Evolutionary conservation across 2,888 invertebrate genomes (phyloP).

Genomic region (Drosophila helvetica): DNA sequence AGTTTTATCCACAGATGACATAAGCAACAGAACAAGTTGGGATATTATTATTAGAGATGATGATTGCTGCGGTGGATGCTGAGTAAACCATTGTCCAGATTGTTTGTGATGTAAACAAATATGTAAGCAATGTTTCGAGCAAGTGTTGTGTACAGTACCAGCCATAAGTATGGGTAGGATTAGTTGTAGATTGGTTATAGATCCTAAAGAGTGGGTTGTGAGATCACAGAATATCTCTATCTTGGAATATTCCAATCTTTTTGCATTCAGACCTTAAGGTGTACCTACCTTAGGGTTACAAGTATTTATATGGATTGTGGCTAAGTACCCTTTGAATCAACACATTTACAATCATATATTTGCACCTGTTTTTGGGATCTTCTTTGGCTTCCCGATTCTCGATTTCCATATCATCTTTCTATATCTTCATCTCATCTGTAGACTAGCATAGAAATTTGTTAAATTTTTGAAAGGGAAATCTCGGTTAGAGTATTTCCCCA

Average conservation of each 20-base stretch:
- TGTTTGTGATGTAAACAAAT: not conserved
- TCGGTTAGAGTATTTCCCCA: constrained; percentile 20
- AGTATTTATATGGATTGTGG: not conserved
- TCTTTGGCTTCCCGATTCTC: not conserved
- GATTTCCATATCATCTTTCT: not conserved
- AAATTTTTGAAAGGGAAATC: not conserved
- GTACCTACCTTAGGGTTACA: too few species aligned
- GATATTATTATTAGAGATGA: constrained; percentile 38
- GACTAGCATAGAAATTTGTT: not conserved
- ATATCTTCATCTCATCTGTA: not conserved
- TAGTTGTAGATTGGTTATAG: too few species aligned
- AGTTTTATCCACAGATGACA: constrained; percentile 23
- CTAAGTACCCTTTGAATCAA: not conserved
- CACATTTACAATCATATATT: not conserved
- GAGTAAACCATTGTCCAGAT: constrained; percentile 1
- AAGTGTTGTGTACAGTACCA: not conserved
- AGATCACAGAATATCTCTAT: too few species aligned
- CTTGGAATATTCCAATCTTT: too few species aligned
- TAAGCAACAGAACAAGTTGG: constrained; percentile 32
- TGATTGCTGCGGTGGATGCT: constrained; percentile 25
- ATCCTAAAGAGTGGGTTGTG: not conserved
- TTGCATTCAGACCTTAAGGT: too few species aligned
- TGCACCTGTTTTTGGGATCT: not conserved
- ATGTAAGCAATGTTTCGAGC: not conserved
- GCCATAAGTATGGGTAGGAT: not conserved